These are phyloP conservation scores for Xyliphius kryptos DNA, from an alignment of 2,113 vertebrate species.

Conservation along the genomic window DNA sequence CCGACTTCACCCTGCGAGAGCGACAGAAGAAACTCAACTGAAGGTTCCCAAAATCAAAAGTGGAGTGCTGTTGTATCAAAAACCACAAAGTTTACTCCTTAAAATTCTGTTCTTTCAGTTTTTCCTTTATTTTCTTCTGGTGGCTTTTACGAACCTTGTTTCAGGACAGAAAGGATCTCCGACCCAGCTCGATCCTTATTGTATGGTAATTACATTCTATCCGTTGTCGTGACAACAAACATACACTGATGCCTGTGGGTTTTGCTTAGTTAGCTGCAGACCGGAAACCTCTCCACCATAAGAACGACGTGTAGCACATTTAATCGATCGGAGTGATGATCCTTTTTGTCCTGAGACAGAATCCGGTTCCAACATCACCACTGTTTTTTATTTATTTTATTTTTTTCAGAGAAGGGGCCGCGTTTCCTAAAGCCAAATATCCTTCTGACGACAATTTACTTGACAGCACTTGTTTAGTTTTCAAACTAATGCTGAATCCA, in stretches of 20 bases:
- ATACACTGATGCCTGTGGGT: too few relatives aligned
- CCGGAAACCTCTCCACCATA: too few relatives aligned
- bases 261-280: too few relatives aligned
- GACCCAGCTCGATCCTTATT: too few relatives aligned
- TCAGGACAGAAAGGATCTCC: not conserved
- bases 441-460: constrained; percentile 58
- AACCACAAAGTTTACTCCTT: constrained; percentile 48
- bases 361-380: not conserved
- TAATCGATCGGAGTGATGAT: too few relatives aligned
- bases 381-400: constrained; percentile 31
- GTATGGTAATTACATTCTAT: too few relatives aligned
- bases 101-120: constrained; percentile 21
- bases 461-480: constrained; percentile 67
- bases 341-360: not conserved
- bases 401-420: constrained; percentile 44
- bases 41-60: constrained; percentile 5
- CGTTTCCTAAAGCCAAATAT: constrained; percentile 51
- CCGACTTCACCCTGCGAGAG: constrained; percentile 82
- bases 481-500: not conserved
- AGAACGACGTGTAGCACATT: too few relatives aligned
- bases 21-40: constrained; percentile 79
- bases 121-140: not conserved
- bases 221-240: not conserved
- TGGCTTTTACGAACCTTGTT: not conserved
- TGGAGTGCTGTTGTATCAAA: constrained; percentile 43